Percentiles rank a stretch among this genome's conserved stretches.
Evolutionary conservation across 2,797 vertebrate genomes (phyloP).

Genomic region (Smutsia temminckii): DNA sequence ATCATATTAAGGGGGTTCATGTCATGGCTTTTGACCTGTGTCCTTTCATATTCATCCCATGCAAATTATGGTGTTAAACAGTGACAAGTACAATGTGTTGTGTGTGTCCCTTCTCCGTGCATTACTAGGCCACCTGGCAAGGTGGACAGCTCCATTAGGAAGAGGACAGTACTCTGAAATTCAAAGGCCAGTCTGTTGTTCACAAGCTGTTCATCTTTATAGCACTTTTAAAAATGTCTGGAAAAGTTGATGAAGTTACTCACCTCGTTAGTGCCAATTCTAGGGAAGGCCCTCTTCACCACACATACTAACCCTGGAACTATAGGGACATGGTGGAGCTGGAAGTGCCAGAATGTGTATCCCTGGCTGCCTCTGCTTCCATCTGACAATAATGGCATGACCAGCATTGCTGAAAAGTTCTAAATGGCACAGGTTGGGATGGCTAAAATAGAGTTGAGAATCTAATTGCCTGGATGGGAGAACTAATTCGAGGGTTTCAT

Average conservation of each 20-base stretch:
- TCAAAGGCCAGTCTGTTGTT: constrained; percentile 46
- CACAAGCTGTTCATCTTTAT: constrained; percentile 28
- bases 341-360: constrained; percentile 74
- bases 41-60: constrained; percentile 41
- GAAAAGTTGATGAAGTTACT: constrained; percentile 36
- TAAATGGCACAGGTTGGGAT: background rate
- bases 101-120: constrained; percentile 53
- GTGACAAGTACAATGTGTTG: background rate
- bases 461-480: background rate
- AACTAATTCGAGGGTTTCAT: background rate
- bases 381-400: background rate
- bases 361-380: constrained; percentile 48
- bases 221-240: constrained; percentile 69
- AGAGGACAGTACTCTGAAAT: background rate
- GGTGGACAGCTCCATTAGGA: constrained; percentile 38
- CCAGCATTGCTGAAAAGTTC: constrained; percentile 44
- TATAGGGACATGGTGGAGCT: constrained; percentile 60
- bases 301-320: constrained; percentile 57
- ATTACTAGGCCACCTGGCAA: constrained; percentile 54
- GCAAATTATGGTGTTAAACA: constrained; percentile 45
- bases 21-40: constrained; percentile 50
- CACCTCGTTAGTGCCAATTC: constrained; percentile 76
- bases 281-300: constrained; percentile 56
- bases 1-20: constrained; percentile 48
- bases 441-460: background rate